These are phyloP conservation scores for Arctopsyche grandis DNA, from an alignment of 1,140 invertebrate genomes.

Conservation along the genomic window DNA sequence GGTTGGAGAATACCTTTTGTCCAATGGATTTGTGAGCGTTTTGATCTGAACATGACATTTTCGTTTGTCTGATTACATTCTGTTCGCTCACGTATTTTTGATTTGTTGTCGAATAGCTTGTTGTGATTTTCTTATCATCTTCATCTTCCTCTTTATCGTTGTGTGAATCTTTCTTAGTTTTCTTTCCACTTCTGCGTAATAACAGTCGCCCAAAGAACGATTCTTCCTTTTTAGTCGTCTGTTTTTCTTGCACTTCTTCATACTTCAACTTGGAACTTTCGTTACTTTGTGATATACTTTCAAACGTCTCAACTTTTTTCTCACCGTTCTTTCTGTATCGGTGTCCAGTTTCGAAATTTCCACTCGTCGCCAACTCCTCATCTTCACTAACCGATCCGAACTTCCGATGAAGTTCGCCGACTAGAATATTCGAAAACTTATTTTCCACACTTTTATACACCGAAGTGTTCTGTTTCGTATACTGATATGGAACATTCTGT, in stretches of 20 bases:
- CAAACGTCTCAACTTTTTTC: slow-evolving; percentile 54
- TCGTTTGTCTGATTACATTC: slow-evolving; percentile 56
- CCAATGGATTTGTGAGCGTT: slow-evolving; percentile 60
- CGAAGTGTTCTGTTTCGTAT: slow-evolving; percentile 47
- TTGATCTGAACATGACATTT: slow-evolving; percentile 51
- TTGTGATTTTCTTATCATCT: slow-evolving; percentile 61
- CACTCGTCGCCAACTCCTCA: slow-evolving; percentile 44
- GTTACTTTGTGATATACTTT: slow-evolving; percentile 30
- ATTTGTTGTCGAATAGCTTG: slow-evolving; percentile 38
- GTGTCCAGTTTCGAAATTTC: slow-evolving; percentile 57
- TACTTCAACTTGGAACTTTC: slow-evolving; percentile 35
- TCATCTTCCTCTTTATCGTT: slow-evolving; percentile 61
- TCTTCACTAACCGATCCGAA: slow-evolving; percentile 50
- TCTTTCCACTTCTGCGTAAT: slow-evolving; percentile 72
- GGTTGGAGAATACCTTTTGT: slow-evolving; percentile 64
- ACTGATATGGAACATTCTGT: slow-evolving; percentile 55
- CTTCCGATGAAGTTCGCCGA: slow-evolving; percentile 49
- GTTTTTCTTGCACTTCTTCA: slow-evolving; percentile 53
- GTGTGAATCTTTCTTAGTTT: slow-evolving; percentile 68
- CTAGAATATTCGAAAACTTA: slow-evolving; percentile 43
- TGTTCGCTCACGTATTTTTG: slow-evolving; percentile 39
- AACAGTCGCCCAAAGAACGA: slow-evolving; percentile 75
- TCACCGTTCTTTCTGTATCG: slow-evolving; percentile 62
- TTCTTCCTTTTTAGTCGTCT: slow-evolving; percentile 65
- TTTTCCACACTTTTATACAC: slow-evolving; percentile 44